These are phyloP conservation scores for Ailurus styani DNA, from an alignment of 2,113 vertebrate genomes.

Conservation along the genomic window DNA sequence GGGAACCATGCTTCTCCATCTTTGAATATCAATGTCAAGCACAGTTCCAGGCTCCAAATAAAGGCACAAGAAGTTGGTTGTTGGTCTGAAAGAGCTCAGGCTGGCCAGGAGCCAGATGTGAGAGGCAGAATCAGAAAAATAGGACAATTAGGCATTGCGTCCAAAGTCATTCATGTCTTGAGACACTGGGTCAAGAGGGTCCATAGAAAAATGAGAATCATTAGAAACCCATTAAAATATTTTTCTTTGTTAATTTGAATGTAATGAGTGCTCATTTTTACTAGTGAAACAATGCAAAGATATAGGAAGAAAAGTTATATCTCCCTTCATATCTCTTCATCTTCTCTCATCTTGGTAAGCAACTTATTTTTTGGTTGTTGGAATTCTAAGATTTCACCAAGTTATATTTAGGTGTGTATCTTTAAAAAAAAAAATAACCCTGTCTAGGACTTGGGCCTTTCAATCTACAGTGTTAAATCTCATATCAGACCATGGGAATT, in stretches of 20 bases:
- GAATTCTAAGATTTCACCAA: not conserved
- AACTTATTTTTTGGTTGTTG: not conserved
- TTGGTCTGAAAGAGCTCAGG: not conserved
- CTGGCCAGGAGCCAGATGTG: not conserved
- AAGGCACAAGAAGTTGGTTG: not conserved
- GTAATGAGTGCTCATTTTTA: not conserved
- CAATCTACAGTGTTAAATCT: not conserved
- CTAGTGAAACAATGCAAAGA: not conserved
- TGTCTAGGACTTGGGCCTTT: not conserved
- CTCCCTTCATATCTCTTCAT: not conserved
- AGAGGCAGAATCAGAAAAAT: not conserved
- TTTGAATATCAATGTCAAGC: not conserved
- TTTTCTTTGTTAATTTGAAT: not conserved
- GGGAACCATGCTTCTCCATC: fast-evolving
- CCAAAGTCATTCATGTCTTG: not conserved
- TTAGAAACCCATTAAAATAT: not conserved
- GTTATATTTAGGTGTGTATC: not conserved
- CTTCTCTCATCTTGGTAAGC: not conserved
- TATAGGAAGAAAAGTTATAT: not conserved
- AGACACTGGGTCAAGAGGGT: not conserved
- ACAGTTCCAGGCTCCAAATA: not conserved
- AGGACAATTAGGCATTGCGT: not conserved
- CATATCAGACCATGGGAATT: not conserved
- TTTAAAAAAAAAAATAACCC: not conserved
- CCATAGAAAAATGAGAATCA: not conserved